Evolutionary conservation across 1,140 invertebrate genomes (phyloP).

Genomic region (Cydia fagiglandana): DNA sequence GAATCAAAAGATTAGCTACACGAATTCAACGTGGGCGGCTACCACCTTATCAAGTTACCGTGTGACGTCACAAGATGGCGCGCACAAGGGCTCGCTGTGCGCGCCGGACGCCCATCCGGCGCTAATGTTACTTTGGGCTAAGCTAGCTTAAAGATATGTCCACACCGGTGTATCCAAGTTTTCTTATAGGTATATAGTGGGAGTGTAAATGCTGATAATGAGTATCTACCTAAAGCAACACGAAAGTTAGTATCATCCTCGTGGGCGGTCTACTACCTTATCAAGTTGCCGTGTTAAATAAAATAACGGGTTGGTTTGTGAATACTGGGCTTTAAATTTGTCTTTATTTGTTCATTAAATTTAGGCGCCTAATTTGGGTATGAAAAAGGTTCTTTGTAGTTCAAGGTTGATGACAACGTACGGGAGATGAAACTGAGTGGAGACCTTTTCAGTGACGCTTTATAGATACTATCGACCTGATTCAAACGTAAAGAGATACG

Average conservation of each 20-base stretch:
- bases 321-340: not conserved
- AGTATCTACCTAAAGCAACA: too few species aligned
- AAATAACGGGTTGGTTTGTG: not conserved
- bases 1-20: too few species aligned
- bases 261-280: too few species aligned
- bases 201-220: too few species aligned
- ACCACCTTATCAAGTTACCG: not conserved
- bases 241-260: too few species aligned
- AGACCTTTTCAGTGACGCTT: too few species aligned
- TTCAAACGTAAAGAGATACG: too few species aligned
- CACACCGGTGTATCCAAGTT: not conserved
- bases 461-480: too few species aligned
- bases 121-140: constrained; percentile 30
- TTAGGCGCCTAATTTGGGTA: not conserved
- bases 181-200: too few species aligned
- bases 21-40: too few species aligned
- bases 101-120: constrained; percentile 19
- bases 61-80: constrained; percentile 22
- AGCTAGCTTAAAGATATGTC: not conserved
- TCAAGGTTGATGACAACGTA: not conserved
- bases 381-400: constrained; percentile 8
- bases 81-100: constrained; percentile 12
- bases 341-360: not conserved
- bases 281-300: too few species aligned
- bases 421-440: too few species aligned